Base-by-base conservation (phyloP, 2,113 vertebrate species). In the Reinhardtius hippoglossoides region DNA sequence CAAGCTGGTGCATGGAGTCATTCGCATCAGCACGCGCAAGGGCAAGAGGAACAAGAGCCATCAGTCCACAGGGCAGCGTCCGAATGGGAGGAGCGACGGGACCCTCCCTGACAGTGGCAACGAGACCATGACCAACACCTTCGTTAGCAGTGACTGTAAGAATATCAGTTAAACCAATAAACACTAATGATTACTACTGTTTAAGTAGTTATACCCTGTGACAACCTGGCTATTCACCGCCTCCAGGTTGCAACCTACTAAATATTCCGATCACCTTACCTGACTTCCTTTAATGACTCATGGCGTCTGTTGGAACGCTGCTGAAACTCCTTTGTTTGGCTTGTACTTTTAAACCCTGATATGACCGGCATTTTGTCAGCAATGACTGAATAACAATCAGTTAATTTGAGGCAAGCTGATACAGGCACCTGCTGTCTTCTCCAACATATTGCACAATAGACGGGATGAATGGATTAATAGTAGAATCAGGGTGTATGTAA, bases 21-120 rank as follows among this genome's bases (percentile, higher is more conserved):
- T 99, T 31, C 97, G 98, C 68, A 99, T 99, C 92, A 99, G 98
- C 91, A 99, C 97, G 0, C 94, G 98, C 0, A 98, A 98, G 73
- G 81, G 83, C 79, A 95, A 94, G 77, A 88, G 77, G 15, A 93
- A 90, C 81, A 80, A 89, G 63, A 88, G 80, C 82, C 83, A 87
- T 21, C 84, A 60, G 71, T 64, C 93, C 69, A 52, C 74, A 52
- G 90, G 0, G 62, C 95, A 87, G 92, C 94, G 50, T 72, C 87
- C 76, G 23, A 94, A 92, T 0, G 90, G 91, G 54, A 85, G 92
- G 76, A 91, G 77, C 23, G 90, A 93, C 18, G 93, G 95, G 61
- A 96, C 93, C 0, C 94, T 95, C 0, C 97, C 97, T 0, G 97
- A 98, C 90, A 97, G 97, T 0, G 97, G 97, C 9, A 96, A 97